A percentile compares a stretch with the other conserved stretches of the same genome.
Evolutionary conservation across 2,888 invertebrate species (phyloP).

Genomic region (Scrobipalpa costella): DNA sequence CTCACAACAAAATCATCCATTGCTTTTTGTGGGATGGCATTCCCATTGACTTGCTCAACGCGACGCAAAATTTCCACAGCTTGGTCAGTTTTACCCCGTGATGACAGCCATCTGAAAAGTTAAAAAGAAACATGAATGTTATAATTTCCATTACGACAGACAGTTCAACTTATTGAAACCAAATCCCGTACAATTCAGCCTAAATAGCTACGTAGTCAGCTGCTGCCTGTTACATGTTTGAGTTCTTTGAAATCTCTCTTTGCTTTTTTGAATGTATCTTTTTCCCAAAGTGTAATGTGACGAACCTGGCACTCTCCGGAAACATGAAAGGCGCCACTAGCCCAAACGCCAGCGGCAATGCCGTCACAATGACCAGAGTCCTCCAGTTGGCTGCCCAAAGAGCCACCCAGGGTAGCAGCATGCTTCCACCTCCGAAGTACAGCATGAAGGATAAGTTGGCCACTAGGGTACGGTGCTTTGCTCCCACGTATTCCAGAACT

Average conservation of each 20-base stretch:
- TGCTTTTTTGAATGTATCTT: too few relatives aligned
- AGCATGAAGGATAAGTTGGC: slow-evolving; percentile 61
- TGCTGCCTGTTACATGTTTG: too few relatives aligned
- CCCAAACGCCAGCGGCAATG: slow-evolving; percentile 52
- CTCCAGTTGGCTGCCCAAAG: slow-evolving; percentile 60
- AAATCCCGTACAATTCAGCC: too few relatives aligned
- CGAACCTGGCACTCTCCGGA: slow-evolving; percentile 64
- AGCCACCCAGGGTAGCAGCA: slow-evolving; percentile 56
- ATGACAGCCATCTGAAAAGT: slow-evolving; percentile 53
- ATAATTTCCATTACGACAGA: too few relatives aligned
- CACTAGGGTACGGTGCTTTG: slow-evolving; percentile 58
- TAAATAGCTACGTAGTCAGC: too few relatives aligned
- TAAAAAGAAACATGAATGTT: background rate
- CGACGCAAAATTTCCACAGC: slow-evolving; percentile 53
- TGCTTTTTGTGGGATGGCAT: slow-evolving; percentile 53
- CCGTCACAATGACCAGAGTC: slow-evolving; percentile 50
- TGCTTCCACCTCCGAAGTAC: slow-evolving; percentile 54
- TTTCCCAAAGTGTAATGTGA: background rate
- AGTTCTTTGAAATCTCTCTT: too few relatives aligned
- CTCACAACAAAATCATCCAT: slow-evolving; percentile 60
- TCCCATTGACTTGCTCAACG: slow-evolving; percentile 58
- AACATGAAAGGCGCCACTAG: slow-evolving; percentile 51
- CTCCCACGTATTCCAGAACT: slow-evolving; percentile 66
- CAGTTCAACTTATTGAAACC: too few relatives aligned
- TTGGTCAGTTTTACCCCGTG: slow-evolving; percentile 50